Evolutionary conservation across 2,113 vertebrate species (phyloP).

Genomic region (Syrmaticus mikado): DNA sequence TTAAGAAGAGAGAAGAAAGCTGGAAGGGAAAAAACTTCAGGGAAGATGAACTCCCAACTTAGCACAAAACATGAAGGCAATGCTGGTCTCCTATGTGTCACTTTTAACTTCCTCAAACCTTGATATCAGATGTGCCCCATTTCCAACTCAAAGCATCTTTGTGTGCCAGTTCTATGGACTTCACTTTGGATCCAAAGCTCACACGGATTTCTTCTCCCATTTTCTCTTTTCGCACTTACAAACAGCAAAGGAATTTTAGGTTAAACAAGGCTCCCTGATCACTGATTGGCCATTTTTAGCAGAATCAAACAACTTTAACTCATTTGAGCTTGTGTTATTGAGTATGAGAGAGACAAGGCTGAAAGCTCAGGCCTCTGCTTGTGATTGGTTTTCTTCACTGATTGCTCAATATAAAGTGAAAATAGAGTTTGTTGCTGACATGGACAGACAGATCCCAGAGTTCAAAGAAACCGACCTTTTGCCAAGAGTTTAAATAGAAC

Average conservation of each 20-base stretch:
- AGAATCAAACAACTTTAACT: background rate
- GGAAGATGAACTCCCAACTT: conserved; percentile 2
- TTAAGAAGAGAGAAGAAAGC: conserved; percentile 37
- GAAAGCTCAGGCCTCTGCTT: fast-evolving
- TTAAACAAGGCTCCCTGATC: background rate
- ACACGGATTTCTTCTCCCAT: background rate
- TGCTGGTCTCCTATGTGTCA: background rate
- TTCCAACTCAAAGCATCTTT: background rate
- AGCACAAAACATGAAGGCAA: background rate
- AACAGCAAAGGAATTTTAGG: background rate
- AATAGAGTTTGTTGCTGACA: background rate
- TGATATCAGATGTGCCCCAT: background rate
- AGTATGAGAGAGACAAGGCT: background rate
- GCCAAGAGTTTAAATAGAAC: background rate
- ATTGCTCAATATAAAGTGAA: background rate
- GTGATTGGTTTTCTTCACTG: background rate
- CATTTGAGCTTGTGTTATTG: background rate
- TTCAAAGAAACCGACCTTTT: background rate
- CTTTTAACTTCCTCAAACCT: background rate
- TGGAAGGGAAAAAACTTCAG: conserved; percentile 4
- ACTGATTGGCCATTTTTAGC: background rate
- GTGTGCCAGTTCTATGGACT: background rate
- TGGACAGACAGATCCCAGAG: background rate
- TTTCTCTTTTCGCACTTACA: background rate
- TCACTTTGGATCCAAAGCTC: background rate